Evolutionary conservation across 2,113 vertebrate species (phyloP), one percentile per base, ranked within the genome.

Genomic region (Pan paniscus): DNA sequence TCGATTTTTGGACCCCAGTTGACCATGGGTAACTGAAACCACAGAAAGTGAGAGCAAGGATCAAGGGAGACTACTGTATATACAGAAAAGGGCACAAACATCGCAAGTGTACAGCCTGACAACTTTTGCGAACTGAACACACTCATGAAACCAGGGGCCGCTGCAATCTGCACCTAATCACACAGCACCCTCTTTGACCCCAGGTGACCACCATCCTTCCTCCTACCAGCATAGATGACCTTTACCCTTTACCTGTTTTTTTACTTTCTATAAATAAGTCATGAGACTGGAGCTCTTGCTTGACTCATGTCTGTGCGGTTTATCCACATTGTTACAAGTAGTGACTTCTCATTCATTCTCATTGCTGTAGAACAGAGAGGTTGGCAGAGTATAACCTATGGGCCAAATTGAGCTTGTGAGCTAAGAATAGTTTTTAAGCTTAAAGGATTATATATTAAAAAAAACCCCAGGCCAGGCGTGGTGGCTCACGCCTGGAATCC

Each of bases 241-340:
- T 32, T 46, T 46, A 46, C 3, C 27, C 27, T 89, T 16, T 13
- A 25, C 17, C 27, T 59, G 52, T 2, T 64, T 76, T 90, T 50
- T 57, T 78, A 90, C 73, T 64, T 48, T 40, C 25, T 46, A 6
- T 6, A 76, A 22, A 18, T 48, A 55, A n/a, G 25, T 59, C 20
- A 2, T 25, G 52, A 43, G 11, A 13, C 5, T 8, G 43, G 73
- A 9, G 9, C 46, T 30, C 46, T 22, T 43, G 25, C 11, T 80
- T n/a, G 40, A 2, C n/a, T 16, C 20, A 3, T 2, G 16, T 22
- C 35, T 4, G 43, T 59, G 57, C 17, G 40, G 25, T 23, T 59
- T 9, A 7, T 2, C 32, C 32, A 3, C 46, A 3, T 2, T 2
- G 2, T 64, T 50, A 64, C 57, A 16, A 4, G 23, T 4, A 10